phyloP scores from a whole-genome alignment of 2,113 vertebrate species.

The Raja brachyura region DNA sequence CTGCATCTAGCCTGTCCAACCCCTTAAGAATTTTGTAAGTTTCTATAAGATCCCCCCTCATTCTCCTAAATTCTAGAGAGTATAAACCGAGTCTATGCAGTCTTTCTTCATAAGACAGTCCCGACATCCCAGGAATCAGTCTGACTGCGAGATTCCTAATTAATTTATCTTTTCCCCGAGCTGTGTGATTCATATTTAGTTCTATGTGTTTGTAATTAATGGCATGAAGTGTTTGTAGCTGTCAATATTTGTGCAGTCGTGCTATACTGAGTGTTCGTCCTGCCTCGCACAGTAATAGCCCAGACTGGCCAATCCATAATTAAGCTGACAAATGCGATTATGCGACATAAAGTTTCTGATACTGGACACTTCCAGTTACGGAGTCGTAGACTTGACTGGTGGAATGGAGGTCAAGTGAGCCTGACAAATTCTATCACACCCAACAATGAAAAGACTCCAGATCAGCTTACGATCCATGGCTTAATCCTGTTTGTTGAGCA shows the following conservation, averaged over 20 bases:
- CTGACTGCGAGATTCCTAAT: neutral
- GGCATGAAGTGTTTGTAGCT: neutral
- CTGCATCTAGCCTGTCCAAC: too few relatives aligned
- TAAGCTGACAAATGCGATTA: slow-evolving; percentile 11
- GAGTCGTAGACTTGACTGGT: neutral
- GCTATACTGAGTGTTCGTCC: neutral
- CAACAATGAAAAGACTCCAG: neutral
- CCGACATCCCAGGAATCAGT: too few relatives aligned
- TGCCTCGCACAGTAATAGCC: neutral
- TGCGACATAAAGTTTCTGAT: neutral
- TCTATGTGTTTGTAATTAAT: neutral
- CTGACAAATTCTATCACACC: neutral
- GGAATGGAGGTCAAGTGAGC: neutral
- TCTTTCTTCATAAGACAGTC: too few relatives aligned
- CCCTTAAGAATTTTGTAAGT: too few relatives aligned
- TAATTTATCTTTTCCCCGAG: neutral
- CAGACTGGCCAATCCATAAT: slow-evolving; percentile 6
- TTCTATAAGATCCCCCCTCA: too few relatives aligned
- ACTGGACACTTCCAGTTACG: neutral
- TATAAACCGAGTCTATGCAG: too few relatives aligned
- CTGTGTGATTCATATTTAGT: neutral
- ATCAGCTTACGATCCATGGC: neutral
- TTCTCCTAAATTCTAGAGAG: too few relatives aligned
- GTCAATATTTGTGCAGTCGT: neutral
- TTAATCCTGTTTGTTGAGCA: neutral